Conservation (phyloP, 2,797 vertebrate species). For the Scarus forsteni region DNA sequence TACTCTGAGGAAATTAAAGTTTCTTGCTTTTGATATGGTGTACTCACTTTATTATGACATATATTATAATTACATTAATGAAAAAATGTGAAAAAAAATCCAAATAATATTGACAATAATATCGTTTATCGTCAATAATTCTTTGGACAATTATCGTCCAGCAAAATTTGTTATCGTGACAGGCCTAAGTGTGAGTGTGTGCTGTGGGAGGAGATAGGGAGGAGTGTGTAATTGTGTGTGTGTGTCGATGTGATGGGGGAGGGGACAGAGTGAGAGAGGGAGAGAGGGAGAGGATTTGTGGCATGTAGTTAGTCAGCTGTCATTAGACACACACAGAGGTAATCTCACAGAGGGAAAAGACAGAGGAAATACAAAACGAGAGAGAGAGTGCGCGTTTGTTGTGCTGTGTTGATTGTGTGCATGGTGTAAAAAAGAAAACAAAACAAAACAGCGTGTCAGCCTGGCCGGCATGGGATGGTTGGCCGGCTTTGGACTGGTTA, state of each 20-base stretch:
- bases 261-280: constrained; percentile 42
- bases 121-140: no score
- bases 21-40: no score
- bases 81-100: no score
- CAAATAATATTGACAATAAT: no score
- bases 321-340: constrained; percentile 68
- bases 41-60: no score
- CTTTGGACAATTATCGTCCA: no score
- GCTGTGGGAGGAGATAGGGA: constrained; percentile 2
- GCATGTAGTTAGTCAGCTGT: constrained; percentile 81
- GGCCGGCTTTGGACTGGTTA: constrained; percentile 55
- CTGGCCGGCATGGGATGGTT: constrained; percentile 49
- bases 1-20: no score
- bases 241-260: constrained; percentile 52
- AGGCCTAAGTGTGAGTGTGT: constrained; percentile 33
- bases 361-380: constrained; percentile 42
- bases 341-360: constrained; percentile 52
- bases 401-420: constrained; percentile 23
- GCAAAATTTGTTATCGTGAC: no score
- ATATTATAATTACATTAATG: no score
- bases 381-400: constrained; percentile 22
- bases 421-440: constrained; percentile 30
- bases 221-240: constrained; percentile 26
- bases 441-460: constrained; percentile 23
- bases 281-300: constrained; percentile 71